Evolutionary conservation across 2,113 vertebrate species (phyloP).

Genomic region (Paratilapia polleni): DNA sequence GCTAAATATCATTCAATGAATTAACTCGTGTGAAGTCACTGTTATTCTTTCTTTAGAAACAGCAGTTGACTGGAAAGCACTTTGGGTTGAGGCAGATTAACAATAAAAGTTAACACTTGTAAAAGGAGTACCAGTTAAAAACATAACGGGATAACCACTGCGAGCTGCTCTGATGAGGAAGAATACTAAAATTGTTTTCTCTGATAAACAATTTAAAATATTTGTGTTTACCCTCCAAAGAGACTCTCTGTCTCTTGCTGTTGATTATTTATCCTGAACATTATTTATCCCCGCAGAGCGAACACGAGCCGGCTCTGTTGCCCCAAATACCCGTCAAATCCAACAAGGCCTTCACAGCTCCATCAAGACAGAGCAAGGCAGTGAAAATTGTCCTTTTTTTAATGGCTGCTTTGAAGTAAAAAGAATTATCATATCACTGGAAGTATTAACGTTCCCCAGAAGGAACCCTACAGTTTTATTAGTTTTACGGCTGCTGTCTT

Average conservation of each 20-base stretch:
- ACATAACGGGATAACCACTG: neutral
- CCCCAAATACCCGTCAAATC: slow-evolving; percentile 9
- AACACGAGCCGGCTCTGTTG: neutral
- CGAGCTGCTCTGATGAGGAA: neutral
- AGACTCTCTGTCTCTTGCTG: neutral
- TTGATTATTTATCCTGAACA: neutral
- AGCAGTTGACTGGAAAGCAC: neutral
- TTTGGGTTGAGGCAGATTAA: neutral
- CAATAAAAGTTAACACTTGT: neutral
- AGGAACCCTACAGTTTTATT: slow-evolving; percentile 82
- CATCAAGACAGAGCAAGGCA: slow-evolving; percentile 23
- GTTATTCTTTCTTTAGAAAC: neutral
- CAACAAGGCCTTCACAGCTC: slow-evolving; percentile 25
- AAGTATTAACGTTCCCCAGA: slow-evolving; percentile 80
- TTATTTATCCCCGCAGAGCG: neutral
- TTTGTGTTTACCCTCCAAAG: neutral
- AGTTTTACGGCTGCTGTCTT: slow-evolving; percentile 78
- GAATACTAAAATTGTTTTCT: slow-evolving; percentile 21
- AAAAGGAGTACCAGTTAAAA: neutral
- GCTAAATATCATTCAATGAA: neutral
- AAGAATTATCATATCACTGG: slow-evolving; percentile 77
- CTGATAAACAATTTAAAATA: slow-evolving; percentile 37
- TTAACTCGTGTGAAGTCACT: neutral
- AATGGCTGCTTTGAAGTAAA: slow-evolving; percentile 76
- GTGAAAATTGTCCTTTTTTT: slow-evolving; percentile 62